Evolutionary conservation across 2,797 vertebrate species (phyloP).

Genomic region (Spatula versicolor): DNA sequence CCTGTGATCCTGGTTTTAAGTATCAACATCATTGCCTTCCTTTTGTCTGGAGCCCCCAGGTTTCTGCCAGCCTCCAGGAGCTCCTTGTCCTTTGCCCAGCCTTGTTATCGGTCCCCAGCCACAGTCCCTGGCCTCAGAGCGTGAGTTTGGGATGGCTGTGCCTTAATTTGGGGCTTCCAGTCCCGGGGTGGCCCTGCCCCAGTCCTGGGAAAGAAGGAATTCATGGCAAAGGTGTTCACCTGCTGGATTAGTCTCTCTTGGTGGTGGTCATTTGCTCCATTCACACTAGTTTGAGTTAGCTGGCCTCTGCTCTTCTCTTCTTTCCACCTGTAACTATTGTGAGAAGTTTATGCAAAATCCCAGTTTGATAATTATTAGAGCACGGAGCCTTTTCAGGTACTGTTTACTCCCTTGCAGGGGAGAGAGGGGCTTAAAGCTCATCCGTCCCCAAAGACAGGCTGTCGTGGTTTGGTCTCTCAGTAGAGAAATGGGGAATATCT

Average conservation of each 20-base stretch:
- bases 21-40: not conserved
- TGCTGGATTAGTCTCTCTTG: not conserved
- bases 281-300: not conserved
- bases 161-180: not conserved
- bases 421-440: not conserved
- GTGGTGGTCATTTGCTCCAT: not conserved
- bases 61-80: not conserved
- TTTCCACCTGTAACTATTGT: not conserved
- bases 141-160: not conserved
- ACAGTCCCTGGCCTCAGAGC: not conserved
- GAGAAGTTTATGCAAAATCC: not conserved
- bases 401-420: not conserved
- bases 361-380: not conserved
- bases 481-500: not conserved
- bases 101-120: not conserved
- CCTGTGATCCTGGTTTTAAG: not conserved
- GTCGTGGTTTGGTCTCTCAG: not conserved
- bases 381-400: not conserved
- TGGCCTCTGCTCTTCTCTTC: not conserved
- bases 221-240: not conserved
- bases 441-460: not conserved
- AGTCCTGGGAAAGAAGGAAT: not conserved
- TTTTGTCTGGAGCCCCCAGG: not conserved
- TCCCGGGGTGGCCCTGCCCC: not conserved
- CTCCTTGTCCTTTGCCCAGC: not conserved